phyloP scores from a whole-genome alignment of 2,113 vertebrate species.

The Ptyas mucosa region DNA sequence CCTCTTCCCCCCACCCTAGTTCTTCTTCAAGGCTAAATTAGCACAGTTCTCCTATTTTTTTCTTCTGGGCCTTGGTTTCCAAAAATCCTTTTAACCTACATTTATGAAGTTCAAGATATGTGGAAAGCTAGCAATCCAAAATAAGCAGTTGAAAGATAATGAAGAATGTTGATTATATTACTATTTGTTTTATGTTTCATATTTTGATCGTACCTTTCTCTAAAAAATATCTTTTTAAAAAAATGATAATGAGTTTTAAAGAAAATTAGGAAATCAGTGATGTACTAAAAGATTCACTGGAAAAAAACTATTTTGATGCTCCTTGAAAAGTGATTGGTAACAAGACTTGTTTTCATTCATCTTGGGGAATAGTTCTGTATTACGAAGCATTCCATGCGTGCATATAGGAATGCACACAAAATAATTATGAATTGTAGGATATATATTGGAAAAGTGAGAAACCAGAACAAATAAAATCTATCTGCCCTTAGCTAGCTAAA shows the following conservation, averaged over 20 bases:
- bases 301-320: neutral
- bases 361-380: neutral
- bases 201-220: neutral
- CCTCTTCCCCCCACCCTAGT: neutral
- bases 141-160: neutral
- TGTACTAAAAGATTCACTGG: neutral
- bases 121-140: neutral
- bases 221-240: neutral
- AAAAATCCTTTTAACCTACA: neutral
- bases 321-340: neutral
- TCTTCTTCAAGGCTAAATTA: neutral
- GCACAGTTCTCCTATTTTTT: neutral
- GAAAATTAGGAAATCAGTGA: neutral
- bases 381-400: neutral
- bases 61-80: neutral
- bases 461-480: neutral
- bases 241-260: neutral
- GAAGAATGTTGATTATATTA: neutral
- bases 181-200: neutral
- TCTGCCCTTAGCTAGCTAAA: constrained; percentile 23
- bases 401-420: neutral
- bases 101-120: neutral
- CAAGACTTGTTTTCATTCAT: neutral
- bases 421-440: neutral
- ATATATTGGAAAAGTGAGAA: neutral